Percentiles rank a stretch among this genome's conserved stretches.
These are phyloP conservation scores for Stegastes partitus DNA, from an alignment of 2,113 vertebrate species.

Conservation along the genomic window DNA sequence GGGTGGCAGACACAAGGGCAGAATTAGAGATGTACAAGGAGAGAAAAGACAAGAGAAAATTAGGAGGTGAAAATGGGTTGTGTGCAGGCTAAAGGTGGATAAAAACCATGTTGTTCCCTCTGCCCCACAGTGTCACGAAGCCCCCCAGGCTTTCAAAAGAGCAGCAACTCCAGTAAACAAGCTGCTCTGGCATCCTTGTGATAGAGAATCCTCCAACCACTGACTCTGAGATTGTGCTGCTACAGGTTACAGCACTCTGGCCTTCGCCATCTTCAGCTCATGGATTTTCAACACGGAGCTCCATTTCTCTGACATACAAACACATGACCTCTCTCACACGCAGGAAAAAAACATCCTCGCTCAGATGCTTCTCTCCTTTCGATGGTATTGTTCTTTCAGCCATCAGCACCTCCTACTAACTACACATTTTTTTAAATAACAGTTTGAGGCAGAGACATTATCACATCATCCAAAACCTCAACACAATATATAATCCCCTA, in stretches of 20 bases:
- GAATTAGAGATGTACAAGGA: constrained; percentile 2
- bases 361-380: not conserved
- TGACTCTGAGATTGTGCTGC: constrained; percentile 55
- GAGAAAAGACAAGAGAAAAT: constrained; percentile 8
- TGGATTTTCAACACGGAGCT: constrained; percentile 33
- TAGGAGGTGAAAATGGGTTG: constrained; percentile 28
- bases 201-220: constrained; percentile 53
- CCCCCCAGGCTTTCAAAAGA: constrained; percentile 14
- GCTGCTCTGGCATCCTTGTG: constrained; percentile 29
- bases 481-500: no score
- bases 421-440: no score
- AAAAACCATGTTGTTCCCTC: constrained; percentile 36
- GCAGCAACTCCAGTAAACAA: constrained; percentile 2
- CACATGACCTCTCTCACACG: not conserved
- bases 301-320: not conserved
- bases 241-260: constrained; percentile 50
- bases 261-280: constrained; percentile 40
- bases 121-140: not conserved
- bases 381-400: constrained; percentile 14
- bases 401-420: not conserved
- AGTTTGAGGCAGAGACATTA: no score
- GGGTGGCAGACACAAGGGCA: constrained; percentile 5
- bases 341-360: not conserved
- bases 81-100: constrained; percentile 26
- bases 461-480: no score